Conservation (phyloP, 2,888 invertebrate species). For the Spialia ferax region DNA sequence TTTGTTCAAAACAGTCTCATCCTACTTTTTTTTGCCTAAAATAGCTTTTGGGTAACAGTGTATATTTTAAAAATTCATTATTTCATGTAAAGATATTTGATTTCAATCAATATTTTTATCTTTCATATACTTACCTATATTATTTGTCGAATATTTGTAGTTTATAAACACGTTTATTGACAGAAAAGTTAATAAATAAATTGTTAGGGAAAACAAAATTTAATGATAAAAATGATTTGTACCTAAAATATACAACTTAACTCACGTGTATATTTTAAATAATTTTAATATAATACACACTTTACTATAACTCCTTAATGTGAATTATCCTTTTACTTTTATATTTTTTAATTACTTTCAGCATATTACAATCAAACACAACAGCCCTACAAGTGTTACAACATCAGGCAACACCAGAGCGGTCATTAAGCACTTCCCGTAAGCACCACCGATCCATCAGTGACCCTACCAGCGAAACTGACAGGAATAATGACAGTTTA, state of each 20-base stretch:
- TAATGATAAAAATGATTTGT: too few relatives aligned
- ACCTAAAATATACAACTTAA: too few relatives aligned
- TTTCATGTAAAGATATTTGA: not conserved
- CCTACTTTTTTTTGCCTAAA: not conserved
- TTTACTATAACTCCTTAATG: too few relatives aligned
- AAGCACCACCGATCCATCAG: constrained; percentile 74
- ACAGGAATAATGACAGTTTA: constrained; percentile 62
- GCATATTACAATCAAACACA: constrained; percentile 73
- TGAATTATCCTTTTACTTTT: too few relatives aligned
- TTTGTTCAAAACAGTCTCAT: not conserved
- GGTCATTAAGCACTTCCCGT: constrained; percentile 59
- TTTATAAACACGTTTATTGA: too few relatives aligned
- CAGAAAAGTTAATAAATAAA: too few relatives aligned
- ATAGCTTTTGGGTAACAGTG: not conserved
- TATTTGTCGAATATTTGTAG: too few relatives aligned
- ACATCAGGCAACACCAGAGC: constrained; percentile 73
- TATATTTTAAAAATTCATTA: not conserved
- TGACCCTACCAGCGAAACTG: constrained; percentile 72
- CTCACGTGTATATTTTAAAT: too few relatives aligned
- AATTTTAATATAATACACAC: too few relatives aligned
- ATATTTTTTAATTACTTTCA: constrained; percentile 49
- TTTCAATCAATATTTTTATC: too few relatives aligned
- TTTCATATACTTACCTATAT: too few relatives aligned
- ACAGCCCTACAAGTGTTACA: constrained; percentile 69
- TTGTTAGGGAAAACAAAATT: too few relatives aligned